Evolutionary conservation across 2,888 invertebrate genomes (phyloP).

Genomic region (Ophioninae sp.): DNA sequence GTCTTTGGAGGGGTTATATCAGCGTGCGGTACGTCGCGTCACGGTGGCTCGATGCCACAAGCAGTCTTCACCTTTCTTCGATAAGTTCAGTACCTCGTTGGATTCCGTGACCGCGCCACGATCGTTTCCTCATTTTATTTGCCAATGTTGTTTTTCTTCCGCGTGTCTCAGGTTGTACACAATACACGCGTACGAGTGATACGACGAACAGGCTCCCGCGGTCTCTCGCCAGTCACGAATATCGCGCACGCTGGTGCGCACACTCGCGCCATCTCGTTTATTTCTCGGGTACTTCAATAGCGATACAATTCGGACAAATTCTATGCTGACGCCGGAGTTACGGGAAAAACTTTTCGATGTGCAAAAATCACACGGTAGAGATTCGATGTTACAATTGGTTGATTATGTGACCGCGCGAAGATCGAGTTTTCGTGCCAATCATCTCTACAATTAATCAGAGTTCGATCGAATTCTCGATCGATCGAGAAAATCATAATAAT

Average conservation of each 20-base stretch:
- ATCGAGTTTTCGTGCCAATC: background rate
- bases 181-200: background rate
- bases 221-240: background rate
- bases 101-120: slow-evolving; percentile 58
- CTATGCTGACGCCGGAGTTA: background rate
- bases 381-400: slow-evolving; percentile 31
- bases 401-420: slow-evolving; percentile 49
- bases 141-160: slow-evolving; percentile 13
- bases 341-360: background rate
- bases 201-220: slow-evolving; percentile 31
- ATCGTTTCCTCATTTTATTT: slow-evolving; percentile 8
- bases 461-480: slow-evolving; percentile 14
- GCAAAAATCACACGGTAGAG: background rate
- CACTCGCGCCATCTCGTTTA: background rate
- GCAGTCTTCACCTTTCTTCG: slow-evolving; percentile 66
- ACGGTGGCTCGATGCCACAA: slow-evolving; percentile 29
- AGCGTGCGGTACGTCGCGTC: slow-evolving; percentile 66
- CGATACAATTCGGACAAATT: background rate
- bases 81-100: slow-evolving; percentile 66
- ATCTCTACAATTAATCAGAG: slow-evolving; percentile 8
- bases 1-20: slow-evolving; percentile 71
- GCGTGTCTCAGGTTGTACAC: slow-evolving; percentile 20
- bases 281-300: background rate
- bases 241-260: background rate
- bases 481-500: background rate